These are phyloP conservation scores for Hydriomena furcata DNA, from an alignment of 2,888 invertebrate genomes.

Conservation along the genomic window DNA sequence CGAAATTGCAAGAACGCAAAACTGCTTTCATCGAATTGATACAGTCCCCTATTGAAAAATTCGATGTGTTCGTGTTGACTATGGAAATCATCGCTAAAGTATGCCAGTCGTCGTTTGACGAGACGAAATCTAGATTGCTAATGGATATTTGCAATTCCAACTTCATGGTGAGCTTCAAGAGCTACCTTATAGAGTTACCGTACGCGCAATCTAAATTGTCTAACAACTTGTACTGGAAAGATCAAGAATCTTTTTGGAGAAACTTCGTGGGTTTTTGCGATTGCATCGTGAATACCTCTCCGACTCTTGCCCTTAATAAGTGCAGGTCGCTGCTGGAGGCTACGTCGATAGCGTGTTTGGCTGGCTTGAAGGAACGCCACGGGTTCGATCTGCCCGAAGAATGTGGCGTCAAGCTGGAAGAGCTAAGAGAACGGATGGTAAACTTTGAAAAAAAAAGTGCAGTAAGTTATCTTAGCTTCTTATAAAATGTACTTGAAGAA, in stretches of 20 bases:
- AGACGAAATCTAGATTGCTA: slow-evolving; percentile 57
- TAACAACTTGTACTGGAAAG: slow-evolving; percentile 59
- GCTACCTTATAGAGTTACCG: slow-evolving; percentile 63
- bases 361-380: slow-evolving; percentile 50
- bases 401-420: slow-evolving; percentile 41
- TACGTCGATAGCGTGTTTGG: slow-evolving; percentile 53
- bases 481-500: too few relatives aligned
- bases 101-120: slow-evolving; percentile 58
- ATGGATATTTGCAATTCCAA: slow-evolving; percentile 62
- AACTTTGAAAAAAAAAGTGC: slow-evolving; percentile 46
- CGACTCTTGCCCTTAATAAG: slow-evolving; percentile 56
- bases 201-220: slow-evolving; percentile 38
- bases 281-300: slow-evolving; percentile 59
- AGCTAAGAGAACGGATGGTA: slow-evolving; percentile 48
- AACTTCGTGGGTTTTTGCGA: slow-evolving; percentile 60
- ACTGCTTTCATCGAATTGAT: slow-evolving; percentile 57
- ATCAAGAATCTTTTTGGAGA: slow-evolving; percentile 62
- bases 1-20: slow-evolving; percentile 54
- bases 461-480: too few relatives aligned
- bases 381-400: slow-evolving; percentile 49
- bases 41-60: slow-evolving; percentile 47
- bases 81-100: slow-evolving; percentile 67
- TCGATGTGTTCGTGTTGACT: slow-evolving; percentile 62
- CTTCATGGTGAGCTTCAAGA: slow-evolving; percentile 53
- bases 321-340: slow-evolving; percentile 62